phyloP scores from a whole-genome alignment of 2,797 vertebrate genomes.

The Sparus aurata region DNA sequence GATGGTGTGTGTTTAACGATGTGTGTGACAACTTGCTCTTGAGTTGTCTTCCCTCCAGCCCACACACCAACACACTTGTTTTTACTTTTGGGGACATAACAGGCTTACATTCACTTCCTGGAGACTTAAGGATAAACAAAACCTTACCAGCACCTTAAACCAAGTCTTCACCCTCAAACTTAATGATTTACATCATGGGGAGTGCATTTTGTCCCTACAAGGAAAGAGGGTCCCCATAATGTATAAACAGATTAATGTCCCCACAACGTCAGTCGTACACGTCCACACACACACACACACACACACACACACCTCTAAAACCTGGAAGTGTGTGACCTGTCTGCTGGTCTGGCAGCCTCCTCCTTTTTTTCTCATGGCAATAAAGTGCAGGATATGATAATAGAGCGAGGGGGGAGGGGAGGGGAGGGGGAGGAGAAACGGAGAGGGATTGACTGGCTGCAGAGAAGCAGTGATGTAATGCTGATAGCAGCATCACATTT shows the following conservation, averaged over 20 bases:
- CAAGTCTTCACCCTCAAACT: too few relatives aligned
- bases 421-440: not conserved
- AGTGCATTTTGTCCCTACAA: too few relatives aligned
- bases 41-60: not conserved
- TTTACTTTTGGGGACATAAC: too few relatives aligned
- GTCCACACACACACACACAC: not conserved
- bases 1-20: not conserved
- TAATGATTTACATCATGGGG: too few relatives aligned
- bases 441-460: constrained; percentile 52
- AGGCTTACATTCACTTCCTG: too few relatives aligned
- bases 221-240: too few relatives aligned
- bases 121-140: too few relatives aligned
- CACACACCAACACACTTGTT: too few relatives aligned
- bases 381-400: constrained; percentile 45
- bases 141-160: too few relatives aligned
- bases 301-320: constrained; percentile 8
- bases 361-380: constrained; percentile 30
- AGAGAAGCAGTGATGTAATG: constrained; percentile 81
- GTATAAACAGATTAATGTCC: too few relatives aligned
- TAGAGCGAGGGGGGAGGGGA: not conserved
- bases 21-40: not conserved
- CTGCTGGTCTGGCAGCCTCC: not conserved
- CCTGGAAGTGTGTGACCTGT: too few relatives aligned
- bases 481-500: constrained; percentile 77
- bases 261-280: too few relatives aligned